Evolutionary conservation across 2,113 vertebrate genomes (phyloP), one percentile per base, ranked within the genome.

Genomic region (Platycercus adscitus): DNA sequence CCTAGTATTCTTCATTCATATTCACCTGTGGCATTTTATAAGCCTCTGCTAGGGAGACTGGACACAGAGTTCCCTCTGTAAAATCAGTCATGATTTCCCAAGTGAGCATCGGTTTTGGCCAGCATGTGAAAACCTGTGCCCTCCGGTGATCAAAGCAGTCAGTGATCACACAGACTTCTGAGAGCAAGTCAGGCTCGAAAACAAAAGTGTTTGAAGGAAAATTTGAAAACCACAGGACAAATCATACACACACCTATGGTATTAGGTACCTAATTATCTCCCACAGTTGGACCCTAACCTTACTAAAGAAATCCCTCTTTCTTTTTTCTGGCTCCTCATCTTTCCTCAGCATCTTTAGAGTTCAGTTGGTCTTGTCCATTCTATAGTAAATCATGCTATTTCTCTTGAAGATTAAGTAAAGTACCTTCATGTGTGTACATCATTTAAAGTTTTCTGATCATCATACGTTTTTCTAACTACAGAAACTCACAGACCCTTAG

Each of bases 261-360:
- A 93, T 92, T 84, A 95, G 69, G 60, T 43, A 94, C 33, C 16
- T 81, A 96, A 97, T 96, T 96, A 95, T 93, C 92, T 89, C 55
- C 78, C 83, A 2, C 94, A 92, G 92, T 77, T 88, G 77, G 86
- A 86, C 92, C 33, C 43, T 91, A 93, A 81, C 77, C 83, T 84
- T 64, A 52, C 82, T 78, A 83, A 88, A 92, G 55, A 92, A 95
- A 84, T 75, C 18, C 8, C 4, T 75, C 28, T 65, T 91, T 24
- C 6, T 66, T 65, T 92, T 68, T 71, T 84, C 60, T 87, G 47
- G 5, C 24, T 89, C 47, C 24, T 12, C 24, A n/a, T 44, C 56
- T 76, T 93, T 35, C 20, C 24, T 82, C 81, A 68, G 16, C 3
- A 3, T 64, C 16, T 88, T 65, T 63, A 17, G 23, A 88, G 35